Evolutionary conservation across 37 sponge, comb jelly and placozoan species (phyloP).

Genomic region (Haliclona indistincta): DNA sequence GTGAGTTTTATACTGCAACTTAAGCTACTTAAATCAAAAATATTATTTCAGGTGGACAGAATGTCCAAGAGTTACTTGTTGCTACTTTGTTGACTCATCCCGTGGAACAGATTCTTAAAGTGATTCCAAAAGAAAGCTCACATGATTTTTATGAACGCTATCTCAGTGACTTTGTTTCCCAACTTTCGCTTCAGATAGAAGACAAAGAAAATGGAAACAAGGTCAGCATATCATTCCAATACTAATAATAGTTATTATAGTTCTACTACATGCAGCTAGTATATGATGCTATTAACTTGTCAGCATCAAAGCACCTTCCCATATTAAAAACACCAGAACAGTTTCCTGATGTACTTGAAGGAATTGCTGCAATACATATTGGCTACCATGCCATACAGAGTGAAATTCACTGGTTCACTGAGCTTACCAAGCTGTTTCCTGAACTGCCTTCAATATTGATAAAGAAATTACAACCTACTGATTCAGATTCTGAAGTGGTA

Average conservation of each 20-base stretch:
- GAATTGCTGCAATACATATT: conserved; percentile 1
- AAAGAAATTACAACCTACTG: neutral
- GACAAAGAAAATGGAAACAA: neutral
- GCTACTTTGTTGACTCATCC: neutral
- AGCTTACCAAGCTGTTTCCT: neutral
- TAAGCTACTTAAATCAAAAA: neutral
- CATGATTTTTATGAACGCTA: conserved; percentile 1
- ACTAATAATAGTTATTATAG: neutral
- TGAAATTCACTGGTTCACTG: conserved; percentile 5
- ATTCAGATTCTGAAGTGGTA: neutral
- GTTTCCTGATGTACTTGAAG: conserved; percentile 1
- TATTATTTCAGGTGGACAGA: neutral
- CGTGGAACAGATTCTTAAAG: neutral
- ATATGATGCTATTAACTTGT: neutral
- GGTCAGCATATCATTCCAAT: neutral
- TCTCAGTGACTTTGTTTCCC: neutral
- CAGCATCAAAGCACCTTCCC: neutral
- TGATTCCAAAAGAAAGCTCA: neutral
- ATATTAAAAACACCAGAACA: neutral
- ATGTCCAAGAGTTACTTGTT: neutral
- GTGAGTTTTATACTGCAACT: neutral
- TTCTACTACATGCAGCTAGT: neutral
- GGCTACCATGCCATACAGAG: neutral
- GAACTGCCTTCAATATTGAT: neutral
- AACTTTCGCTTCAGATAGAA: neutral